Evolutionary conservation across 2,797 vertebrate genomes (phyloP).

Genomic region (Siniperca obscura): DNA sequence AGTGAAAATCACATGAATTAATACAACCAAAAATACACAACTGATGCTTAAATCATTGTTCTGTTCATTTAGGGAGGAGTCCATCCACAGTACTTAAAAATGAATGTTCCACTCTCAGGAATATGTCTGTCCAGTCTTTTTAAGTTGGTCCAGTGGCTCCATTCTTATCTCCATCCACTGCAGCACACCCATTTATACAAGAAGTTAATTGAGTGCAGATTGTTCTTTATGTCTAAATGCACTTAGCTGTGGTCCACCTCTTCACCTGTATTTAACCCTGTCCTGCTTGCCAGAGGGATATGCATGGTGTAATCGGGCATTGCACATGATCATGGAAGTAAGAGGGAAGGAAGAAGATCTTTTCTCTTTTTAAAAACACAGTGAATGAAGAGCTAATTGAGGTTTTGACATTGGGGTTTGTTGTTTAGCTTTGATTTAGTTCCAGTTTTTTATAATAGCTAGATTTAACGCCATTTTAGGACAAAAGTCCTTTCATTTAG

Average conservation of each 20-base stretch:
- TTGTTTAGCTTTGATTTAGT: conserved; percentile 12
- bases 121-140: conserved; percentile 2
- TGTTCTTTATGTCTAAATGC: conserved; percentile 25
- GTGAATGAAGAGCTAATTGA: background rate
- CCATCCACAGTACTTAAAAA: background rate
- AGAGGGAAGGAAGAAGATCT: background rate
- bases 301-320: background rate
- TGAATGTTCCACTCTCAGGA: conserved; percentile 11
- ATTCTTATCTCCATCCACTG: conserved; percentile 26
- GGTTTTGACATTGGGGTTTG: background rate
- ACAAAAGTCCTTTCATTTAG: conserved; percentile 2
- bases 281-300: background rate
- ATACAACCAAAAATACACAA: background rate
- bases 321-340: background rate
- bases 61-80: conserved; percentile 5
- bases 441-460: background rate
- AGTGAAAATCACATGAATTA: background rate
- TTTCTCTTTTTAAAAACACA: conserved; percentile 5
- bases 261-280: conserved; percentile 35
- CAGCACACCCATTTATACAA: conserved; percentile 21
- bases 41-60: background rate
- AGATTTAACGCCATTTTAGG: background rate
- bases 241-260: conserved; percentile 26
- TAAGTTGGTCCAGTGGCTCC: conserved; percentile 3
- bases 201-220: conserved; percentile 28